Conservation (phyloP, 2,113 vertebrate genomes). For the Cephalopholis sonnerati region DNA sequence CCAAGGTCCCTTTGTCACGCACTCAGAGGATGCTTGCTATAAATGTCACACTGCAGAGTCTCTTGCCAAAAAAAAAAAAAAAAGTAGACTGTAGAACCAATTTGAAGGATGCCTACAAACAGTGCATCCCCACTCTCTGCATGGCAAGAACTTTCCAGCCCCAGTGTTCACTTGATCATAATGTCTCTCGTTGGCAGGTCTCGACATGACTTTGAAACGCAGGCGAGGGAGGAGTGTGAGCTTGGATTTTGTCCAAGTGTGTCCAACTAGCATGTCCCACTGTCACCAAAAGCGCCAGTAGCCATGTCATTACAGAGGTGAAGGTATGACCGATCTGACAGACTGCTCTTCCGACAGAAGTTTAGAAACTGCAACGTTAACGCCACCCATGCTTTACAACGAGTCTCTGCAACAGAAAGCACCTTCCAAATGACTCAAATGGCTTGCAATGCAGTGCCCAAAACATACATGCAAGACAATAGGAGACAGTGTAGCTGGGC, state of each 20-base stretch:
- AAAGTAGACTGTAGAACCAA: constrained; percentile 79
- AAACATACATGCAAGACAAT: constrained; percentile 91
- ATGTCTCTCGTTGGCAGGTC: constrained; percentile 99
- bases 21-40: constrained; percentile 86
- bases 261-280: constrained; percentile 91
- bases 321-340: constrained; percentile 90
- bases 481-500: constrained; percentile 86
- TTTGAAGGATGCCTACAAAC: constrained; percentile 71
- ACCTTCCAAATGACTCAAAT: constrained; percentile 66
- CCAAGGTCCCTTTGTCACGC: constrained; percentile 86
- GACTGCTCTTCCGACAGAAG: constrained; percentile 90
- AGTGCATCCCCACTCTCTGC: constrained; percentile 88
- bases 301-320: constrained; percentile 90
- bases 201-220: constrained; percentile 99
- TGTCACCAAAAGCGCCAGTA: constrained; percentile 84
- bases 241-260: constrained; percentile 84
- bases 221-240: constrained; percentile 97
- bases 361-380: constrained; percentile 73
- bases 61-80: constrained; percentile 89
- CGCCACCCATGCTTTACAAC: constrained; percentile 79
- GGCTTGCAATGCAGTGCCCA: constrained; percentile 84
- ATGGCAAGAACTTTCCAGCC: constrained; percentile 95
- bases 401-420: constrained; percentile 62
- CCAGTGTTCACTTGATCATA: constrained; percentile 96
- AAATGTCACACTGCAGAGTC: constrained; percentile 91